A percentile compares a stretch with the other conserved stretches of the same genome.
These are phyloP conservation scores for Pogonomyrmex barbatus DNA, from an alignment of 1,140 invertebrate genomes.

Conservation along the genomic window DNA sequence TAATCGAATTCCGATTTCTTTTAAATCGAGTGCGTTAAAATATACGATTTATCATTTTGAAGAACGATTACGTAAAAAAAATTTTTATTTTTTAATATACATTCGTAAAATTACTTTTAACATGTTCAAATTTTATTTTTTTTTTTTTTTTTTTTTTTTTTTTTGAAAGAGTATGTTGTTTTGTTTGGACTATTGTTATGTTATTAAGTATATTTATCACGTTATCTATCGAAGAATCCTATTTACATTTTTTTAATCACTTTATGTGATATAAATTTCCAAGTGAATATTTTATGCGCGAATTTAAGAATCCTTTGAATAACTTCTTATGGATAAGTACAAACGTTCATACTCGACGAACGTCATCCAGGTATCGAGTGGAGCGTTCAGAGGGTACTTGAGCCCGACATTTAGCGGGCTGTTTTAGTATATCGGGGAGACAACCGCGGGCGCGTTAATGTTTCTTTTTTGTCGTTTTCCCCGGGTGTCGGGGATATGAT, in stretches of 20 bases:
- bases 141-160: background rate
- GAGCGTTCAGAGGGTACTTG: slow-evolving; percentile 45
- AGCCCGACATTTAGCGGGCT: slow-evolving; percentile 57
- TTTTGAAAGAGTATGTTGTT: background rate
- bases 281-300: slow-evolving; percentile 3
- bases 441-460: slow-evolving; percentile 58
- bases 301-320: slow-evolving; percentile 18
- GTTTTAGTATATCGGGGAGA: slow-evolving; percentile 38
- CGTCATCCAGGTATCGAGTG: slow-evolving; percentile 35
- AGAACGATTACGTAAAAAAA: background rate
- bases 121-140: background rate
- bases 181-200: background rate
- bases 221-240: background rate
- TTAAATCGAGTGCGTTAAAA: background rate
- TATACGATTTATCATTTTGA: background rate
- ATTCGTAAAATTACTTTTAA: background rate
- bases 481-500: slow-evolving; percentile 16
- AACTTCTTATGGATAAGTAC: background rate
- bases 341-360: slow-evolving; percentile 13
- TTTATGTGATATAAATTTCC: background rate
- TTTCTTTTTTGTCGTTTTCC: slow-evolving; percentile 61
- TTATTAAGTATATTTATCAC: background rate
- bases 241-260: background rate
- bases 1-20: background rate
- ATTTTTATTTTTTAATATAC: background rate